These are phyloP conservation scores for Epinotia ramella DNA, from an alignment of 2,888 invertebrate species.

Conservation along the genomic window DNA sequence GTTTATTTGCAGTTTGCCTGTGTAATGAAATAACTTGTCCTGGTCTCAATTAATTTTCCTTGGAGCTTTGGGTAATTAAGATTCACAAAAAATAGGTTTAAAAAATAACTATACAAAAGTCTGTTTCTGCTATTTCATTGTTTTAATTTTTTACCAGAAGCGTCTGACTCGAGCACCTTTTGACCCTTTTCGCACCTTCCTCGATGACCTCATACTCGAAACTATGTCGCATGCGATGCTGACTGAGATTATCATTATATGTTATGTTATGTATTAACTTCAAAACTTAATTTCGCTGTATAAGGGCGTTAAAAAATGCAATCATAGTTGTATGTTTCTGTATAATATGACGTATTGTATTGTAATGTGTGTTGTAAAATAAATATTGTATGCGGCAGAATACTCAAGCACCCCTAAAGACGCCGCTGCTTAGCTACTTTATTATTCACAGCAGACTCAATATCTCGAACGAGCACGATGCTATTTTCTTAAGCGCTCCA, in stretches of 20 bases:
- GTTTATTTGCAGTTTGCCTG: conserved; percentile 73
- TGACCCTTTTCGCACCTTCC: background rate
- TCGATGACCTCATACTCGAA: background rate
- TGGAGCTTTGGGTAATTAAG: conserved; percentile 3
- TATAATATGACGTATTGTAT: too few relatives aligned
- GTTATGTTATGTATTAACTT: background rate
- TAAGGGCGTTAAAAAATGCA: background rate
- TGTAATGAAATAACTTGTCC: conserved; percentile 65
- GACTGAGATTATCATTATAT: background rate
- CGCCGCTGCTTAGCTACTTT: conserved; percentile 7
- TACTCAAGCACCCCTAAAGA: too few relatives aligned
- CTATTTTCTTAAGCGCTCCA: conserved; percentile 42
- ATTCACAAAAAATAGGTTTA: conserved; percentile 3
- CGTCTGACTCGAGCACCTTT: background rate
- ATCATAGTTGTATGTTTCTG: background rate
- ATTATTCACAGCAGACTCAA: conserved; percentile 38
- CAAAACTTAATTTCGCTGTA: background rate
- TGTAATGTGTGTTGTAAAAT: too few relatives aligned
- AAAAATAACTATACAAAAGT: background rate
- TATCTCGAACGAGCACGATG: conserved; percentile 32
- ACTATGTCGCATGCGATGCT: background rate
- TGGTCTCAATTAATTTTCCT: conserved; percentile 34
- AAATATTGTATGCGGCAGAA: too few relatives aligned
- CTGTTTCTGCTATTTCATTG: background rate
- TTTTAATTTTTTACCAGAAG: background rate